Evolutionary conservation across 2,888 invertebrate genomes (phyloP), one percentile per base, ranked within the genome.

Genomic region (Caenorhabditis becei): DNA sequence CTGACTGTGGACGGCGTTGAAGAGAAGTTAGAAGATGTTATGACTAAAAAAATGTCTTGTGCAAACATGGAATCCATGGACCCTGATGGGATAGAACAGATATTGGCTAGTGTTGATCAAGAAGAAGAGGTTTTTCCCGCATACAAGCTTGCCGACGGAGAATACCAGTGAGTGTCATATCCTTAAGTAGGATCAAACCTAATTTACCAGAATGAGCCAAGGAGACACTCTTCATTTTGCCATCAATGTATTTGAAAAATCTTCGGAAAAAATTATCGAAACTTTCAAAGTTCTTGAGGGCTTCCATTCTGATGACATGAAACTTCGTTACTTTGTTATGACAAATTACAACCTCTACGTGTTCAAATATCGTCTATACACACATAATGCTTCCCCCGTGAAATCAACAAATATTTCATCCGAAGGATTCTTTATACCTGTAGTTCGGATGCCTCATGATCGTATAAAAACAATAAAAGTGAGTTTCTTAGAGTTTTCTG

Each of bases 211-310:
- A 54, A 74, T 88, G n/a, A 82, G 82, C n/a, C 83, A 88, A 51
- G 87, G 88, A 24, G 89, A 89, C 61, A 72, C 84, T 1, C 77
- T 89, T 4, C 82, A 88, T 16, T 67, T 89, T 18, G 85, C 86
- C 1, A 87, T 89, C 79, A 72, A 87, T 35, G 84, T 88, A 4
- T 89, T 83, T 51, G 83, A 81, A 11, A 72, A 58, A 20, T 56
- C 66, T 8, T 81, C 81, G 3, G 81, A 81, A 41, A 65, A 65
- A 8, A 69, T 81, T 3, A 72, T 63, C 0, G 65, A 81, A 41
- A 49, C 72, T 7, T 81, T 66, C 59, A 63, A 58, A 26, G 53
- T 77, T 4, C 23, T 72, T 11, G 77, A 81, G 24, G 71, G 44
- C 20, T 81, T 81, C 53, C 62, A 77, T 23, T 63, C 75, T n/a